Percentiles rank a stretch among this genome's conserved stretches.
Evolutionary conservation across 2,113 vertebrate genomes (phyloP).

Genomic region (Amblyornis subalaris): DNA sequence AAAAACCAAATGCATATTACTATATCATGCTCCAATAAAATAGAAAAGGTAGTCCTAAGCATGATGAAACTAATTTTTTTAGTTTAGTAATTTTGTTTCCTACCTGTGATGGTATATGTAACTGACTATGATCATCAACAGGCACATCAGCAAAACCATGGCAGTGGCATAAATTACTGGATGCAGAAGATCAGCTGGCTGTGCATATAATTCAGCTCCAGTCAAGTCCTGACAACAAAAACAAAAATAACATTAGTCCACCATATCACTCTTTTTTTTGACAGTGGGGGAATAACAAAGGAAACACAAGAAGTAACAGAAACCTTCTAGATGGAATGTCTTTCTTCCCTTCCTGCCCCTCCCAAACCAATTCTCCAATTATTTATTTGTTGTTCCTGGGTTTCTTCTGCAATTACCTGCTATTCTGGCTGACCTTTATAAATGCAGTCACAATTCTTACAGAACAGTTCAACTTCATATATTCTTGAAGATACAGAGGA

Average conservation of each 20-base stretch:
- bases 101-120: conserved; percentile 93
- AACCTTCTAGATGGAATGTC: neutral
- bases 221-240: conserved; percentile 81
- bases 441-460: neutral
- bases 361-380: accelerated
- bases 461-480: neutral
- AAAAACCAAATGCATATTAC: neutral
- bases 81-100: neutral
- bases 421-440: neutral
- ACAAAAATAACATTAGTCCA: neutral
- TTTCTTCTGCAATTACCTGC: neutral
- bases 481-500: neutral
- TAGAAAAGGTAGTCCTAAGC: neutral
- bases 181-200: conserved; percentile 81
- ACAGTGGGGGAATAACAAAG: neutral
- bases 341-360: neutral
- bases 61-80: neutral
- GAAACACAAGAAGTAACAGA: neutral
- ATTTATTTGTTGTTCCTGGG: neutral
- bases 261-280: neutral
- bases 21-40: neutral
- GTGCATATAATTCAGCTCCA: conserved; percentile 75
- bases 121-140: conserved; percentile 83
- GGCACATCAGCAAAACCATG: conserved; percentile 81
- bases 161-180: conserved; percentile 89